Conservation (phyloP, 2,888 invertebrate species). For the Dorcus parallelipipedus region DNA sequence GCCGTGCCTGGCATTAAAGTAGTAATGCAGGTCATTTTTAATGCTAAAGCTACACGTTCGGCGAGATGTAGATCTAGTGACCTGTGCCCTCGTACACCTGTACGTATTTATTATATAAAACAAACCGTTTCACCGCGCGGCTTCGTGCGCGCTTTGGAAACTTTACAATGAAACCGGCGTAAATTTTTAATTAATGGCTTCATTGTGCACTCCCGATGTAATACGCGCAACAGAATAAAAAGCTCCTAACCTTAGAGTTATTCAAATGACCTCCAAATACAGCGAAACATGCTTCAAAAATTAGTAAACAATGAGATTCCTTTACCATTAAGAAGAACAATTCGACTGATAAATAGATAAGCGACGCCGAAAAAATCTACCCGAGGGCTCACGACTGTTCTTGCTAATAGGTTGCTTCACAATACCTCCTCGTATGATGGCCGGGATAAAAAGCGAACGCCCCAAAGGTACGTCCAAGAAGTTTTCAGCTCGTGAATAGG, state of each 20-base stretch:
- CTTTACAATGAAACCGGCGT: neutral
- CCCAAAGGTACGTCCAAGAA: too few relatives aligned
- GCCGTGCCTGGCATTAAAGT: slow-evolving; percentile 13
- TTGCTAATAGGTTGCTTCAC: too few relatives aligned
- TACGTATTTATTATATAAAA: slow-evolving; percentile 20
- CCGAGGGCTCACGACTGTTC: neutral
- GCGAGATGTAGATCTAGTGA: slow-evolving; percentile 24
- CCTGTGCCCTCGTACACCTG: slow-evolving; percentile 24
- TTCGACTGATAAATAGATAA: neutral
- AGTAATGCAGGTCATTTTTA: slow-evolving; percentile 16
- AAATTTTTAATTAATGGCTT: too few relatives aligned
- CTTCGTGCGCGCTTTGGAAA: neutral
- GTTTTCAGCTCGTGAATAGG: too few relatives aligned
- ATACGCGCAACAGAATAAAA: neutral
- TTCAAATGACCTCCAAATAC: neutral
- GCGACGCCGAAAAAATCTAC: neutral
- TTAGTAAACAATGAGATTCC: slow-evolving; percentile 1
- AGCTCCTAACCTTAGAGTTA: neutral
- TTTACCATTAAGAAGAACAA: slow-evolving; percentile 6
- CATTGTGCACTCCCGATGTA: neutral
- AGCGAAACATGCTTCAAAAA: slow-evolving; percentile 2
- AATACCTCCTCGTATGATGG: too few relatives aligned
- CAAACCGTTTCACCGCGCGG: slow-evolving; percentile 14
- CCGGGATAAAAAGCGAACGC: too few relatives aligned
- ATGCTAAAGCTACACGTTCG: slow-evolving; percentile 13